These are phyloP conservation scores for Ricordea florida DNA, from an alignment of 92 coral and sea anemone genomes.

Conservation along the genomic window DNA sequence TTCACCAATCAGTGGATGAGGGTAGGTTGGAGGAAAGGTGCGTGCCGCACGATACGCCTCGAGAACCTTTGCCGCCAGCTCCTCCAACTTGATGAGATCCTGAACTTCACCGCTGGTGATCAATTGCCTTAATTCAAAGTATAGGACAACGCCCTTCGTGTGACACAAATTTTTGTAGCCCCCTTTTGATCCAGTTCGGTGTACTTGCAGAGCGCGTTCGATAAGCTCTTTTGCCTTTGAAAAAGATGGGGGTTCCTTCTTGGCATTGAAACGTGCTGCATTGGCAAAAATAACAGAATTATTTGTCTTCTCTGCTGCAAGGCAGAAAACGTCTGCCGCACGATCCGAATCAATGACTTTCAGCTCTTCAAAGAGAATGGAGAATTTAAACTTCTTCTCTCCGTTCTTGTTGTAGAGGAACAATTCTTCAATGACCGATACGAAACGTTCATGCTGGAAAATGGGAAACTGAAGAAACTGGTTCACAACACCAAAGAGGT, in stretches of 20 bases:
- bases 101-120: conserved; percentile 34
- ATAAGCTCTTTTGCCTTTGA: conserved; percentile 68
- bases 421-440: conserved; percentile 56
- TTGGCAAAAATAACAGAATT: conserved; percentile 63
- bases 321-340: conserved; percentile 67
- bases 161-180: conserved; percentile 49
- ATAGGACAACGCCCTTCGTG: conserved; percentile 67
- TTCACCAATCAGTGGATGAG: conserved; percentile 83
- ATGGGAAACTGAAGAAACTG: conserved; percentile 70
- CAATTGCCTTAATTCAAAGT: conserved; percentile 48
- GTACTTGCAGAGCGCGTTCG: conserved; percentile 49
- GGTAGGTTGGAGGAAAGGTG: conserved; percentile 78
- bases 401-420: conserved; percentile 66
- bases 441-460: conserved; percentile 49
- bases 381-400: conserved; percentile 54
- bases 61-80: conserved; percentile 57
- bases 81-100: conserved; percentile 27
- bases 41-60: conserved; percentile 58
- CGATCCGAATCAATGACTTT: conserved; percentile 19
- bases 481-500: conserved; percentile 47
- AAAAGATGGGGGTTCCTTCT: conserved; percentile 58
- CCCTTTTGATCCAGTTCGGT: conserved; percentile 18
- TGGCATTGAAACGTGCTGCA: conserved; percentile 89
- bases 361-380: conserved; percentile 73
- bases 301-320: conserved; percentile 64